Evolutionary conservation across 2,113 vertebrate species (phyloP).

Genomic region (Thymallus thymallus): DNA sequence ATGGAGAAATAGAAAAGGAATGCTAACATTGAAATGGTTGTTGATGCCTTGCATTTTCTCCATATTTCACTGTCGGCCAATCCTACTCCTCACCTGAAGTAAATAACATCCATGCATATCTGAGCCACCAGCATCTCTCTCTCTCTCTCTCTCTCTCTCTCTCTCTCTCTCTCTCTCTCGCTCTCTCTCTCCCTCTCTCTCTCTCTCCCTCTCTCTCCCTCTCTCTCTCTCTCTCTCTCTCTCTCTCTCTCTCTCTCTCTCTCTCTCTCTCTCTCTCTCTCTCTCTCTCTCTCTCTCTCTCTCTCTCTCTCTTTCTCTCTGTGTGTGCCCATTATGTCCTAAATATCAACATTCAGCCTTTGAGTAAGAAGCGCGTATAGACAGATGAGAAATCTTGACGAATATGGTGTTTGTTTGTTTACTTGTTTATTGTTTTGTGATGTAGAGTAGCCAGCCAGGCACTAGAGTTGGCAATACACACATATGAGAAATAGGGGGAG

Average conservation of each 20-base stretch:
- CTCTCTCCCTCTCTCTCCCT: no score
- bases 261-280: no score
- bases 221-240: no score
- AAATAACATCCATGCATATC: not conserved
- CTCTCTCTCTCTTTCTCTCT: no score
- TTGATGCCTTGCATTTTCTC: not conserved
- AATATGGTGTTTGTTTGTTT: not conserved
- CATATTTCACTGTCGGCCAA: not conserved
- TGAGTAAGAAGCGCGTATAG: constrained; percentile 6
- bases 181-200: no score
- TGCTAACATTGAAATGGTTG: not conserved
- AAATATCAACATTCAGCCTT: no score
- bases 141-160: no score
- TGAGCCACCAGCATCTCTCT: no score
- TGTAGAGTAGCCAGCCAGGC: not conserved
- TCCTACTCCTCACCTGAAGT: not conserved
- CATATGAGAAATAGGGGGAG: not conserved
- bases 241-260: no score
- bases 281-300: no score
- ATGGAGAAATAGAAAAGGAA: not conserved
- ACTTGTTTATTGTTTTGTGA: constrained; percentile 3
- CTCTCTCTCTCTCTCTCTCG: no score
- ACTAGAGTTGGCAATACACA: not conserved
- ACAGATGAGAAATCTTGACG: no score
- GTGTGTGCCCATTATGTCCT: not conserved